Base-by-base conservation (phyloP, 2,888 invertebrate genomes). In the Barypeithes pellucidus region DNA sequence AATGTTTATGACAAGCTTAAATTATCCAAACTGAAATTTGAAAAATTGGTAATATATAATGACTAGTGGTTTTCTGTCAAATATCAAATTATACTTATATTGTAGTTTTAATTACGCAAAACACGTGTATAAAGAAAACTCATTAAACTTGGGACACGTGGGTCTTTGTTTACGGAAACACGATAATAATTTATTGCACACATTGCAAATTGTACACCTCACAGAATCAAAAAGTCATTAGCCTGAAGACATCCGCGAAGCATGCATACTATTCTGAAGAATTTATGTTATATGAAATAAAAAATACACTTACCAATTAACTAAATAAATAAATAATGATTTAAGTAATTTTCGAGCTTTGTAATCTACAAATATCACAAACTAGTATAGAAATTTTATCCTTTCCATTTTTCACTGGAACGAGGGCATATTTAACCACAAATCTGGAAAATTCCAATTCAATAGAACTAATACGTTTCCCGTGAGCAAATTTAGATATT, bases 351-450 rank as follows among this genome's bases (percentile, higher is more conserved):
- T 60, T 24, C 20, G 14, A 45, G 33, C 24, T 57, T 63, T 18
- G 36, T 71, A 67, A 36, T 20, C 33, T 62, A 67, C 18, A 61
- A 72, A 72, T 71, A 72, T 72, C 72, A 67, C 72, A 72, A 62
- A 72, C 61, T 62, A 67, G 54, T 72, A 73, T 69, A 52, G 69
- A 60, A 73, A 57, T 69, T 73, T 73, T 59, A 62, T 68, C 57
- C 65, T 73, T 69, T 73, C 73, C 73, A 73, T 73, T 65, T 67
- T 67, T 67, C 62, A 62, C 24, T 41, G n/a, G 36, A 69, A 69
- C 22, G 61, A 61, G 39, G 41, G 16, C 62, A 69, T 69, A 33
- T 29, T 52, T 47, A 36, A 54, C 54, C 62, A 62, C 62, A 45
- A 45, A 45, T 12, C 29, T 57, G 14, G 33, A 57, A 11, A 57